Evolutionary conservation across 2,888 invertebrate genomes (phyloP).

Genomic region (Eulithis prunata): DNA sequence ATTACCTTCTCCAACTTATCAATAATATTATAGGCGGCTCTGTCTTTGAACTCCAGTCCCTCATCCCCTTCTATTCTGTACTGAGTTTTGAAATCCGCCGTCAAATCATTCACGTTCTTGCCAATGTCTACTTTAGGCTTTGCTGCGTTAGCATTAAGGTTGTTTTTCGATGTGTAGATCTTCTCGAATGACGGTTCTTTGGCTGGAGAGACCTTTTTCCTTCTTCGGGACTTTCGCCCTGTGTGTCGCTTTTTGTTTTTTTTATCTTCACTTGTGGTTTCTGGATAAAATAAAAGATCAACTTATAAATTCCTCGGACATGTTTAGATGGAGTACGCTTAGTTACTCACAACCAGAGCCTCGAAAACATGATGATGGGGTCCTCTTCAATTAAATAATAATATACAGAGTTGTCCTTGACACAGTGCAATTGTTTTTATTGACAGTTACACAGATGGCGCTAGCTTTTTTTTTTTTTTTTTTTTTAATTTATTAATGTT

Average conservation of each 20-base stretch:
- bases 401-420: too few species aligned
- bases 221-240: constrained; percentile 65
- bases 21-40: constrained; percentile 66
- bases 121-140: constrained; percentile 62
- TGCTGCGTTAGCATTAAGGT: constrained; percentile 38
- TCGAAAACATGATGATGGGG: too few species aligned
- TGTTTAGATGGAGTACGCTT: too few species aligned
- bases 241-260: constrained; percentile 69
- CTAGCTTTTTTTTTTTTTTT: too few species aligned
- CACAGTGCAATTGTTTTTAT: too few species aligned
- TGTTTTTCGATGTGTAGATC: constrained; percentile 41
- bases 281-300: constrained; percentile 33
- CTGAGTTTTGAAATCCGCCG: constrained; percentile 45
- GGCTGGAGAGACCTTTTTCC: constrained; percentile 67
- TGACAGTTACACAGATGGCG: too few species aligned
- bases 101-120: constrained; percentile 71
- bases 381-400: too few species aligned
- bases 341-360: too few species aligned
- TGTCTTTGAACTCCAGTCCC: constrained; percentile 45
- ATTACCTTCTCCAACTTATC: constrained; percentile 65
- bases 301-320: too few species aligned
- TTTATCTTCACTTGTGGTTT: constrained; percentile 59
- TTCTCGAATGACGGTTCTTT: constrained; percentile 54
- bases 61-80: constrained; percentile 43
- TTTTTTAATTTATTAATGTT: too few species aligned